Evolutionary conservation across 2,797 vertebrate genomes (phyloP).

Genomic region (Paramormyrops hopkinsi): DNA sequence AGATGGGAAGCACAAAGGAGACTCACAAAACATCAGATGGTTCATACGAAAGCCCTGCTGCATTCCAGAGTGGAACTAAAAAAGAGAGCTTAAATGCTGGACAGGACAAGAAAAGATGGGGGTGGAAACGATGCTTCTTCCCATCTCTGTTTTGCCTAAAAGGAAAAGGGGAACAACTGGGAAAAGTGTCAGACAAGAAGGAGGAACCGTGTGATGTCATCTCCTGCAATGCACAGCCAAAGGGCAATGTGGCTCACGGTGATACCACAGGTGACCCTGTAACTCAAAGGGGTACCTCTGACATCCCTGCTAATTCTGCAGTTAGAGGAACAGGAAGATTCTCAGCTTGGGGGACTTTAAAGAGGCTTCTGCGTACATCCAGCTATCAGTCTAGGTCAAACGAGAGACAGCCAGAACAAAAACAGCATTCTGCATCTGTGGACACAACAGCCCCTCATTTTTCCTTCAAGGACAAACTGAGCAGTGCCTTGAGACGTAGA

Average conservation of each 20-base stretch:
- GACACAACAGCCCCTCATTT: slow-evolving; percentile 34
- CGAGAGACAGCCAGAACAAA: slow-evolving; percentile 42
- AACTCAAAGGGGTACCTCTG: not conserved
- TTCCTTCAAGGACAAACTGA: slow-evolving; percentile 46
- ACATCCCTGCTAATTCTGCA: not conserved
- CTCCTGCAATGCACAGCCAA: slow-evolving; percentile 27
- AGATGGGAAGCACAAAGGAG: slow-evolving; percentile 23
- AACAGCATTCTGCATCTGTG: not conserved
- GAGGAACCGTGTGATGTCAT: not conserved
- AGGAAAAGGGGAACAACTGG: slow-evolving; percentile 51
- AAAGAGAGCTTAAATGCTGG: slow-evolving; percentile 33
- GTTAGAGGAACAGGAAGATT: not conserved
- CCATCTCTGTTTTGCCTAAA: slow-evolving; percentile 60
- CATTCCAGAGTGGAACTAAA: slow-evolving; percentile 50
- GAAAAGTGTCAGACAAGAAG: not conserved
- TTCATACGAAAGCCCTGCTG: slow-evolving; percentile 21
- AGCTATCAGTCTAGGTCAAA: slow-evolving; percentile 42
- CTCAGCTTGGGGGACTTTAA: slow-evolving; percentile 55
- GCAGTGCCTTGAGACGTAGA: slow-evolving; percentile 53
- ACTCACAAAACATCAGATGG: slow-evolving; percentile 25
- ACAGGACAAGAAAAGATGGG: slow-evolving; percentile 22
- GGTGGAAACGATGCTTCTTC: slow-evolving; percentile 43
- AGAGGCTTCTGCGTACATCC: slow-evolving; percentile 46
- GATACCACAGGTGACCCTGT: not conserved
- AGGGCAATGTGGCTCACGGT: slow-evolving; percentile 7